Evolutionary conservation across 2,113 vertebrate genomes (phyloP).

Genomic region (Phylloscopus trochilus): DNA sequence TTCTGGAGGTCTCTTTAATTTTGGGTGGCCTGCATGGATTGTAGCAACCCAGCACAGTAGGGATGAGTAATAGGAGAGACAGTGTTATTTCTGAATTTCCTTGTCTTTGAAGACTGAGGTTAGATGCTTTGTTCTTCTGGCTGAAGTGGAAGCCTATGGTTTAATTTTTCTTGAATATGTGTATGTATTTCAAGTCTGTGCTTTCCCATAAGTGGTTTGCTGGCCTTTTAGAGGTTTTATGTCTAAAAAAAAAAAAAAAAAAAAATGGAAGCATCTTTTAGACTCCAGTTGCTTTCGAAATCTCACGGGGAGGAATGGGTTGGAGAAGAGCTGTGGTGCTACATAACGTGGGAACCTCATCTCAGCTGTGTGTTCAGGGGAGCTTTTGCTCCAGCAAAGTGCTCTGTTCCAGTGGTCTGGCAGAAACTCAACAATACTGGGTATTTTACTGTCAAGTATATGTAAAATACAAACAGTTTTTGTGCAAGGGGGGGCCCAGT

Average conservation of each 20-base stretch:
- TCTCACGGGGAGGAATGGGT: not conserved
- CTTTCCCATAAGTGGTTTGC: not conserved
- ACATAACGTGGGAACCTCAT: not conserved
- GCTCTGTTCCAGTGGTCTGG: not conserved
- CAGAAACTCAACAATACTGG: not conserved
- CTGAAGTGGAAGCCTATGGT: not conserved
- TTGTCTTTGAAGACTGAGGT: slow-evolving; percentile 36
- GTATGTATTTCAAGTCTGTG: not conserved
- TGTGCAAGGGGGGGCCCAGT: not conserved
- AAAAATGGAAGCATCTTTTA: not conserved
- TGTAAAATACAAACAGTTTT: not conserved
- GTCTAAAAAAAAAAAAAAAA: not conserved
- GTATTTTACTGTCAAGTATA: not conserved
- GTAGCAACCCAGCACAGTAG: not conserved
- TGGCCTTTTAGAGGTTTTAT: not conserved
- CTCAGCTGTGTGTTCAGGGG: not conserved
- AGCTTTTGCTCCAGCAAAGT: not conserved
- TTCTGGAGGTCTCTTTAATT: slow-evolving; percentile 25
- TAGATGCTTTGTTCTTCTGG: slow-evolving; percentile 25
- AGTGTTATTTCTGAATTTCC: slow-evolving; percentile 39
- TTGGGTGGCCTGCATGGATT: slow-evolving; percentile 36
- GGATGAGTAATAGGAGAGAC: not conserved
- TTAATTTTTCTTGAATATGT: not conserved
- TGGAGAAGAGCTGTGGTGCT: not conserved
- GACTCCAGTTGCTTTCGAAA: not conserved